These are phyloP conservation scores for Creontiades dilutus DNA, from an alignment of 2,888 invertebrate genomes.

Conservation along the genomic window DNA sequence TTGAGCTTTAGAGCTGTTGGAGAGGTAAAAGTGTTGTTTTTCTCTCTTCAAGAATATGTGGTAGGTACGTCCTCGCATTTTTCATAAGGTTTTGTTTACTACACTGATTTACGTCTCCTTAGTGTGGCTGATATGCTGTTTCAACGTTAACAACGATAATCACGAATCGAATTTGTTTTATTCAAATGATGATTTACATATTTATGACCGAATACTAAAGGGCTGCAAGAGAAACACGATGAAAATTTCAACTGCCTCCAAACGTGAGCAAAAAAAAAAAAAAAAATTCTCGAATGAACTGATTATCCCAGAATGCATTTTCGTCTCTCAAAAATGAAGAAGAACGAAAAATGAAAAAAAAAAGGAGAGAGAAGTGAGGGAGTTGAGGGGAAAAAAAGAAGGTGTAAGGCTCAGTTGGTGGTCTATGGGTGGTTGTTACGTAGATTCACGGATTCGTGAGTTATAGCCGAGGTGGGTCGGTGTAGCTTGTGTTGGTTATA, in stretches of 20 bases:
- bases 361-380: background rate
- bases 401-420: conserved; percentile 64
- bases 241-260: background rate
- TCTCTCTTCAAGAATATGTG: no score
- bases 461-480: conserved; percentile 59
- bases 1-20: no score
- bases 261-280: background rate
- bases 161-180: no score
- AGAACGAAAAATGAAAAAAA: background rate
- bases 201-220: no score
- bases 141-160: no score
- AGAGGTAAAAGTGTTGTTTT: no score
- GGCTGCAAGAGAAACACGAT: no score
- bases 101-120: no score
- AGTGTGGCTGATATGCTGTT: no score
- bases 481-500: conserved; percentile 54
- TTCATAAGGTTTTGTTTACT: no score
- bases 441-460: conserved; percentile 69
- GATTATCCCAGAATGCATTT: conserved; percentile 12
- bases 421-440: conserved; percentile 68
- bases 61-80: no score
- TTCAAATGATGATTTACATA: no score
- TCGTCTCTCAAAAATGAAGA: background rate
- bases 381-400: conserved; percentile 49
- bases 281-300: conserved; percentile 37